Base-by-base conservation (phyloP, 2,113 vertebrate genomes). In the Coptodon rendalli region DNA sequence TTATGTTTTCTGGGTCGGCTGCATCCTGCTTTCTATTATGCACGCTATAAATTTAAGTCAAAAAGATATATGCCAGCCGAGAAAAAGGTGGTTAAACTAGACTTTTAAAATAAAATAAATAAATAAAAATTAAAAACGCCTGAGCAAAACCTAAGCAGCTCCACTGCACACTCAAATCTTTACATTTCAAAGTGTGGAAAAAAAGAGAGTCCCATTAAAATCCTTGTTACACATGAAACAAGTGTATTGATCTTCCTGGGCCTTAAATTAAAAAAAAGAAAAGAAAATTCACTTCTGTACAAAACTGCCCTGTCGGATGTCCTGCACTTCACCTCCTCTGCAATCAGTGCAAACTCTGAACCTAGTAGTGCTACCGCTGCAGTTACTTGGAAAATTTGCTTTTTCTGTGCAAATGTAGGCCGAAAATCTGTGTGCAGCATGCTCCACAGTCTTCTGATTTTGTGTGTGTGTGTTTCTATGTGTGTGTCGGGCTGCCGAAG, bases 1-100 rank as follows among this genome's bases (percentile, higher is more conserved):
- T 88, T 66, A 17, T 85, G n/a, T 80, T 91, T 92, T 93, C 92
- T 91, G 81, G 88, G 90, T 92, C 80, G 89, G 45, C 73, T 68
- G 82, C 27, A 78, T 83, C 81, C 87, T 85, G 8, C 61, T 66
- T 84, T 36, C 73, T 66, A 13, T 81, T 36, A 88, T 80, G n/a
- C 59, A 57, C 61, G 24, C 13, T n/a, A 76, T 81, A 52, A 73
- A 87, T 87, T 89, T 53, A 52, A 86, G 79, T 82, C 48, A 84
- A 24, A 79, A 76, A 84, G 36, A 84, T 85, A 31, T 27, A 88
- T 81, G 43, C 48, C 22, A 85, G 54, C 36, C 14, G 10, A 57
- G 27, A 43, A 68, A 36, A 78, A 2, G 6, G 40, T 53, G 59
- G 12, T 29, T 11, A 50, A 68, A 85, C 31, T 66, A 24, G 40